Evolutionary conservation across 2,113 vertebrate genomes (phyloP), one percentile per base, ranked within the genome.

Genomic region (Leucopsar rothschildi): DNA sequence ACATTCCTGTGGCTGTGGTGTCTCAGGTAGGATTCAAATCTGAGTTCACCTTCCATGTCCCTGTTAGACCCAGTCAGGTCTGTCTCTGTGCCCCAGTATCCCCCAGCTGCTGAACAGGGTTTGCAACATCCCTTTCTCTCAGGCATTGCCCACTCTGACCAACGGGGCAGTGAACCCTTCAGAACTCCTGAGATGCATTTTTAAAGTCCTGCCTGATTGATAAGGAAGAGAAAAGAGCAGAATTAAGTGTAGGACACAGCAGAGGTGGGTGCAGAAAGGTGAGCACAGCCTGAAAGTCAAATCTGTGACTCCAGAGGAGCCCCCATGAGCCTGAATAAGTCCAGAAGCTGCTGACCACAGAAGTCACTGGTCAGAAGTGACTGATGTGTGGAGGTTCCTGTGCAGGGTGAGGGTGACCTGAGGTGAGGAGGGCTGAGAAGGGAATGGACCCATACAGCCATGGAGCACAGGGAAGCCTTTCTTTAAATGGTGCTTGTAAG

Each of bases 131-230:
- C 45, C 13, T 12, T 81, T 68, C 56, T 65, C 28, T 39, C 13
- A 5, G 49, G 39, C 17, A 19, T 11, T 66, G 42, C 18, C 52
- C 9, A 6, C 40, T 17, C 33, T 59, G 35, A 52, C 44, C n/a
- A 56, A 0, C 17, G 0, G 2, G 63, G 25, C 45, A 23, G 12
- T 3, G 49, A 76, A 16, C 27, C 33, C 55, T 45, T 11, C 47
- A 33, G 37, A 33, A 6, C 7, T 14, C 44, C 69, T 52, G 37
- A 9, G 73, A 3, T 66, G 15, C 13, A 29, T 9, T 40, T 17
- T 40, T 12, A 20, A 45, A 50, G 25, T 70, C 55, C 64, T 70
- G n/a, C 25, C 45, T 61, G 25, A 10, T 3, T 12, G 29, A 52
- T 65, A 9, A 78, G 20, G 11, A 47, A 16, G 22, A 35, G n/a